phyloP scores from a whole-genome alignment of 2,888 invertebrate species.

The Cerceris ruficornis region DNA sequence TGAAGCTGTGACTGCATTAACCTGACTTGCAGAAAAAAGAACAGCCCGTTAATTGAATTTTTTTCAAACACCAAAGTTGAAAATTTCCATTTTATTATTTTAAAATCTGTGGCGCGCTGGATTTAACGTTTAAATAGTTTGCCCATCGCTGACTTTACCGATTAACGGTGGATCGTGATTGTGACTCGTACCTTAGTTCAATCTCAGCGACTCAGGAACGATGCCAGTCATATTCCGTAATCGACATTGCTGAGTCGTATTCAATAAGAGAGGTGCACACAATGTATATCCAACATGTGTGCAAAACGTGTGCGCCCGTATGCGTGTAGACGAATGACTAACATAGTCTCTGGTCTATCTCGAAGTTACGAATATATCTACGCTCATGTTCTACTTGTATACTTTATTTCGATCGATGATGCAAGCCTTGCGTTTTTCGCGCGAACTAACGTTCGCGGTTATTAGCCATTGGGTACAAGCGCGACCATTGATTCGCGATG shows the following conservation, averaged over 20 bases:
- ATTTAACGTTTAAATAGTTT: too few species aligned
- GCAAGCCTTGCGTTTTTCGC: constrained; percentile 28
- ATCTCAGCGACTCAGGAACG: constrained; percentile 24
- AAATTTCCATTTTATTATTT: too few species aligned
- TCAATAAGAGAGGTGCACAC: constrained; percentile 10
- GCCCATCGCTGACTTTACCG: too few species aligned
- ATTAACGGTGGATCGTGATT: constrained; percentile 7
- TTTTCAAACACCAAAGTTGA: too few species aligned
- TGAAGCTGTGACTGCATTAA: too few species aligned
- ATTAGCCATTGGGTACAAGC: too few species aligned
- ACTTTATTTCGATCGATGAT: constrained; percentile 45
- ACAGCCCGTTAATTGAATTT: too few species aligned
- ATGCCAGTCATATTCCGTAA: constrained; percentile 34
- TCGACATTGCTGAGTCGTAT: constrained; percentile 28
- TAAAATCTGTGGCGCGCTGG: too few species aligned
- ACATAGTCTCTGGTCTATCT: not conserved
- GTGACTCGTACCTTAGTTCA: constrained; percentile 3
- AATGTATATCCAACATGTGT: too few species aligned
- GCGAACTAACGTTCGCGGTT: constrained; percentile 6
- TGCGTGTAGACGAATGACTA: not conserved
- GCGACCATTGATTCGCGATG: too few species aligned
- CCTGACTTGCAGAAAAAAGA: too few species aligned
- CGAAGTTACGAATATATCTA: constrained; percentile 19
- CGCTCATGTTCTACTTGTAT: constrained; percentile 21
- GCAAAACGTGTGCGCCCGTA: not conserved